Conservation (phyloP, 2,888 invertebrate species). For the Meiosimyza decipiens region DNA sequence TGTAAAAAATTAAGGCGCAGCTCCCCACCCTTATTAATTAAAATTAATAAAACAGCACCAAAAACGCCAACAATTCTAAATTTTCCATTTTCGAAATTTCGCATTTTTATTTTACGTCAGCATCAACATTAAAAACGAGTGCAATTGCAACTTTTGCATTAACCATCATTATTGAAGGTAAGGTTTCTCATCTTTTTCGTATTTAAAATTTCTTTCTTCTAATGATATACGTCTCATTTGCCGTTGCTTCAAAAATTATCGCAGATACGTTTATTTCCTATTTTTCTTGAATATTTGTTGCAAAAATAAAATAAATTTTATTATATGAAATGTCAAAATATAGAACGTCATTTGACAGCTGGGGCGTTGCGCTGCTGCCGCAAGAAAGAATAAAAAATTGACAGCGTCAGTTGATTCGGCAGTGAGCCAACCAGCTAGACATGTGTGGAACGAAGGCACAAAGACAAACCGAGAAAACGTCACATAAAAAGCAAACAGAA, state of each 20-base stretch:
- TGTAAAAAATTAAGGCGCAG: neutral
- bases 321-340: conserved; percentile 20
- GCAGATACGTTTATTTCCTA: neutral
- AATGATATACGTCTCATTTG: neutral
- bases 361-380: no score
- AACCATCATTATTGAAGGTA: conserved; percentile 15
- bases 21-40: conserved; percentile 17
- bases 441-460: neutral
- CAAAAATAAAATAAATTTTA: no score
- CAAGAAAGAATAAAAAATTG: no score
- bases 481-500: neutral
- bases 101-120: no score
- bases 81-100: neutral
- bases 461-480: conserved; percentile 3
- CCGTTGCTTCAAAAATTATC: neutral
- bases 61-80: no score
- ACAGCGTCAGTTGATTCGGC: neutral
- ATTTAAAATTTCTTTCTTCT: neutral
- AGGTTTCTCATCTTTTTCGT: neutral
- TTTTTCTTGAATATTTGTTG: neutral
- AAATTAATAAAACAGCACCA: neutral
- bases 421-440: neutral
- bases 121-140: neutral
- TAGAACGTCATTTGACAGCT: conserved; percentile 28
- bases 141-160: conserved; percentile 1